These are phyloP conservation scores for Amiota mariae DNA, from an alignment of 2,888 invertebrate species.

Conservation along the genomic window DNA sequence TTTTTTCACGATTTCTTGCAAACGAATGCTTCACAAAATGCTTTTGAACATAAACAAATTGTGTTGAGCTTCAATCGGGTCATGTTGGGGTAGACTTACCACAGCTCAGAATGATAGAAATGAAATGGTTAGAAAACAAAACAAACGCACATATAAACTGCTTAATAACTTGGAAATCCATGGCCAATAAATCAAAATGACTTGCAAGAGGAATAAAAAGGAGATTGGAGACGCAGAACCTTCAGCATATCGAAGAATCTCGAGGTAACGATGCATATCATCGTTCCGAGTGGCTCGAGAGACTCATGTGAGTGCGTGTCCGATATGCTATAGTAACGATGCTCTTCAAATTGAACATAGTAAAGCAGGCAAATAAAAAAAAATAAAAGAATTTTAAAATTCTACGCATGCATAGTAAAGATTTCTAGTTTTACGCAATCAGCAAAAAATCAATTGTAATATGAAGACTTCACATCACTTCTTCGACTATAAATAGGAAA, in stretches of 20 bases:
- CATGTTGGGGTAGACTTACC: too few relatives aligned
- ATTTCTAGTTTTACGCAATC: conserved; percentile 54
- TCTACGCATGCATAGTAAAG: conserved; percentile 60
- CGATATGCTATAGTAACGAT: not conserved
- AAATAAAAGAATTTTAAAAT: conserved; percentile 55
- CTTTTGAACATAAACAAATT: conserved; percentile 59
- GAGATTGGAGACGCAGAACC: too few relatives aligned
- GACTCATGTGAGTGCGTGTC: conserved; percentile 38
- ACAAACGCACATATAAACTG: conserved; percentile 68
- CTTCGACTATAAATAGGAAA: conserved; percentile 24
- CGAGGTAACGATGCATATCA: too few relatives aligned
- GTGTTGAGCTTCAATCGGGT: conserved; percentile 43
- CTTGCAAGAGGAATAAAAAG: conserved; percentile 52
- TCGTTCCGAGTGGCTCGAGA: too few relatives aligned
- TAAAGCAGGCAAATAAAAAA: conserved; percentile 24
- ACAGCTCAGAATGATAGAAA: not conserved
- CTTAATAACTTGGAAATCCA: conserved; percentile 73
- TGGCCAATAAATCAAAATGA: conserved; percentile 71
- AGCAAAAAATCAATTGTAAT: conserved; percentile 51
- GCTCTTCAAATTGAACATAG: conserved; percentile 46
- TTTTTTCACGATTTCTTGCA: conserved; percentile 23
- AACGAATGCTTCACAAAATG: conserved; percentile 11
- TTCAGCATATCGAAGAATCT: too few relatives aligned
- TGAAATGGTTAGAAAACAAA: conserved; percentile 34
- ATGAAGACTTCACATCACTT: not conserved